Base-by-base conservation (phyloP, 2,888 invertebrate genomes). In the Rotaria macrura region DNA sequence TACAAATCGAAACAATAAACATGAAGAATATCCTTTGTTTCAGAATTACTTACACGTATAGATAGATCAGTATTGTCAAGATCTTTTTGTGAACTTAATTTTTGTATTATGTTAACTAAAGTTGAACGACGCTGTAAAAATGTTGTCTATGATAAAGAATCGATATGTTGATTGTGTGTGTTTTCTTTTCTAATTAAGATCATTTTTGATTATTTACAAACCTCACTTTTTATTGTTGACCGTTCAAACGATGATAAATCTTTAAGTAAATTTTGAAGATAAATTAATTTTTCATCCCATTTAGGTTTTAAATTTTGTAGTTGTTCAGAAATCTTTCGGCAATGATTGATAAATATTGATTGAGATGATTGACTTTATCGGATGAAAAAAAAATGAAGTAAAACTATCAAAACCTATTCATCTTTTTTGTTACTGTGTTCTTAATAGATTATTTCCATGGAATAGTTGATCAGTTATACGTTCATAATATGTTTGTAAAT, bases 401-500 rank as follows among this genome's bases (percentile, higher is more conserved):
- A 17, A 17, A 49, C 17, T 17, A 3, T 5, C 14, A 49, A 49
- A 49, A 17, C 17, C 17, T n/a, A 29, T 65, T 29, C 17, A 29
- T 4, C 29, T 65, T 14, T 65, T 43, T 20, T 25, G 25, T 1
- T 34, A 65, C 65, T 65, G 34, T 17, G 20, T 65, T 38, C 29
- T 65, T 1, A 38, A 65, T 34, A 29, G 20, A 1, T 38, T 14
- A 79, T 43, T 79, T 79, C 79, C 79, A 79, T 79, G 43, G n/a
- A 23, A 79, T 79, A 79, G 43, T 79, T 79, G 79, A 43, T 79
- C 43, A 25, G 14, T 79, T 20, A 43, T 43, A 25, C 79, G 40
- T 79, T 79, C 79, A 79, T 79, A 79, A 79, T 43, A 79, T 79
- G 79, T 43, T 79, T 79, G 79, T 43, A 79, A 12, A 79, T 79